Percentiles rank a stretch among this genome's conserved stretches.
phyloP scores from a whole-genome alignment of 2,888 invertebrate genomes.

The Meghimatium bilineatum region DNA sequence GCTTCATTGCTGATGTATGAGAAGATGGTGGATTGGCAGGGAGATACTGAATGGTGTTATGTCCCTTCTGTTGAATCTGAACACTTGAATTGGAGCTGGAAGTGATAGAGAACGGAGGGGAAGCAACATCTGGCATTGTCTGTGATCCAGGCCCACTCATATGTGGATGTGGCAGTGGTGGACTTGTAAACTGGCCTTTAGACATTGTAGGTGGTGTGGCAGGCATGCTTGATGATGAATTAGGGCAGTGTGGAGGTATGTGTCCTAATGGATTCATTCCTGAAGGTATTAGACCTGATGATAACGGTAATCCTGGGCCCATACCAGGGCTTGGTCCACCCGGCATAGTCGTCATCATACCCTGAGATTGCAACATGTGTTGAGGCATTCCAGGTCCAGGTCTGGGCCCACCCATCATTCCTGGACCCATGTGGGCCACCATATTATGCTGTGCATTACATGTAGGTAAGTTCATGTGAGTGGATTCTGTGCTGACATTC shows the following conservation, averaged over 20 bases:
- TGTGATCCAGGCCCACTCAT: constrained; percentile 53
- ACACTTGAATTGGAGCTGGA: constrained; percentile 82
- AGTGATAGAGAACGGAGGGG: constrained; percentile 62
- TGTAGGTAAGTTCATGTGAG: constrained; percentile 43
- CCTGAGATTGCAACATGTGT: constrained; percentile 56
- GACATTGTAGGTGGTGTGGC: constrained; percentile 42
- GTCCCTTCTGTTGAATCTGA: constrained; percentile 96
- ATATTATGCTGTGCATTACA: constrained; percentile 29
- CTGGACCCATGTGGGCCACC: constrained; percentile 17
- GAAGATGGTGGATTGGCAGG: constrained; percentile 91
- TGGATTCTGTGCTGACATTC: constrained; percentile 59
- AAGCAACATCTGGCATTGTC: constrained; percentile 56
- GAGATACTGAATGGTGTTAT: constrained; percentile 98
- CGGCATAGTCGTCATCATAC: constrained; percentile 57
- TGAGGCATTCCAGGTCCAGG: constrained; percentile 43
- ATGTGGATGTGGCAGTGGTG: constrained; percentile 49
- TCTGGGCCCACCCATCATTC: constrained; percentile 26
- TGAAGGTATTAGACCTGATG: constrained; percentile 25
- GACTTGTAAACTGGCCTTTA: constrained; percentile 52
- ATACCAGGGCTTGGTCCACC: constrained; percentile 60
- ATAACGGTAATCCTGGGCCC: constrained; percentile 45
- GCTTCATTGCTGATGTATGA: constrained; percentile 55
- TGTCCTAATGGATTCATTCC: constrained; percentile 24
- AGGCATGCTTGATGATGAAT: constrained; percentile 40
- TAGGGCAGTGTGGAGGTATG: constrained; percentile 42